These are phyloP conservation scores for Pediacus dermestoides DNA, from an alignment of 2,888 invertebrate genomes.

Conservation along the genomic window DNA sequence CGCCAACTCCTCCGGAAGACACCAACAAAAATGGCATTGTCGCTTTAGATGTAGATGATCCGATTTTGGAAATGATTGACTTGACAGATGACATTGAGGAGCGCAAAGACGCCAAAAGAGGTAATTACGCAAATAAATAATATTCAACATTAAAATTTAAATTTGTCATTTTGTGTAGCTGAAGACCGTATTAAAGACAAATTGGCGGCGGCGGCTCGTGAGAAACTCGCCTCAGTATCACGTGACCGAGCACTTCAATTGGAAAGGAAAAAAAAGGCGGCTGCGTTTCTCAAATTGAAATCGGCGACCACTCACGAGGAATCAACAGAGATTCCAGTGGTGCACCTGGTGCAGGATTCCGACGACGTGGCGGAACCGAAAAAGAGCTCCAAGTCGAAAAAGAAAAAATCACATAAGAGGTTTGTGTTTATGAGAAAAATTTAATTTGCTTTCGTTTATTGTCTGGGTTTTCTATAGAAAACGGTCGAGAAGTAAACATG, in stretches of 20 bases:
- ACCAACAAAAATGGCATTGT: conserved; percentile 19
- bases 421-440: conserved; percentile 28
- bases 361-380: conserved; percentile 36
- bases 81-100: conserved; percentile 58
- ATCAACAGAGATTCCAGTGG: too few species aligned
- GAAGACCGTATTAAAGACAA: conserved; percentile 61
- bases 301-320: too few species aligned
- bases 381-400: conserved; percentile 48
- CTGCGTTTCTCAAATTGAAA: conserved; percentile 64
- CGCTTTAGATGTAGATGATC: conserved; percentile 48
- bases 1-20: neutral
- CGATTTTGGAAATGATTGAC: conserved; percentile 56
- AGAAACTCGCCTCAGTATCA: conserved; percentile 57
- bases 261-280: conserved; percentile 76
- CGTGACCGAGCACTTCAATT: conserved; percentile 58
- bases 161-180: conserved; percentile 37
- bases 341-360: conserved; percentile 25
- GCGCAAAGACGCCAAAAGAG: conserved; percentile 44
- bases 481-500: conserved; percentile 40
- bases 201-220: conserved; percentile 54
- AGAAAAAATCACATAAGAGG: conserved; percentile 53
- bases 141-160: neutral
- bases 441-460: neutral
- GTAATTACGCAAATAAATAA: conserved; percentile 23
- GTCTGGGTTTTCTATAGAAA: conserved; percentile 38